Percentiles rank a stretch among this genome's conserved stretches.
phyloP scores from a whole-genome alignment of 2,888 invertebrate species.

The Sialis lutaria region DNA sequence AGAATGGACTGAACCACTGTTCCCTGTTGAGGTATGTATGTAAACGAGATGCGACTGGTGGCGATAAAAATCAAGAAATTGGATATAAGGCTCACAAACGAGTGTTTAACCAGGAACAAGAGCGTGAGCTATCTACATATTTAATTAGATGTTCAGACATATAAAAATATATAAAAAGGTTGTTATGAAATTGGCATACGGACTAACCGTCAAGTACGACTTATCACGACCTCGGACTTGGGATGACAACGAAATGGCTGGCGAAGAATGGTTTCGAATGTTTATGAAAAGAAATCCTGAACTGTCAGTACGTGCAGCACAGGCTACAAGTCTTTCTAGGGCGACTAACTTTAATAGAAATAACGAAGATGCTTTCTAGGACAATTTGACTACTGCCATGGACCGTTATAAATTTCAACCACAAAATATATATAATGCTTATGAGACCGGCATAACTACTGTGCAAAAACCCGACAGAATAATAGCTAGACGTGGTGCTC shows the following conservation, averaged over 20 bases:
- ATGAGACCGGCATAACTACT: conserved; percentile 12
- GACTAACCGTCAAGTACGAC: conserved; percentile 5
- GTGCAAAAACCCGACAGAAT: conserved; percentile 9
- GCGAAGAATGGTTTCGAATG: conserved; percentile 6
- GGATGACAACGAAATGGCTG: conserved; percentile 2
- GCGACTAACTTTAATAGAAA: not conserved
- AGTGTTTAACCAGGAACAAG: too few relatives aligned
- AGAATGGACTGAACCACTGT: too few relatives aligned
- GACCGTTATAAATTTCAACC: conserved; percentile 6
- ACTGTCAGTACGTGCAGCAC: conserved; percentile 9
- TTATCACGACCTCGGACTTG: not conserved
- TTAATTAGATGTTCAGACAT: too few relatives aligned
- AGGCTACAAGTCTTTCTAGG: conserved; percentile 7
- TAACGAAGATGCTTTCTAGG: not conserved
- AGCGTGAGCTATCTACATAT: too few relatives aligned
- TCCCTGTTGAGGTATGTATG: too few relatives aligned
- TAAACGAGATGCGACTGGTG: too few relatives aligned
- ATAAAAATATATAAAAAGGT: too few relatives aligned
- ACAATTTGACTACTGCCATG: conserved; percentile 2
- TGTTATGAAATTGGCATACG: conserved; percentile 7
- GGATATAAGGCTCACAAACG: too few relatives aligned
- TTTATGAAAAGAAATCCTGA: conserved; percentile 8
- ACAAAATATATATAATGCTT: conserved; percentile 10
- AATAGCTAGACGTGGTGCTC: not conserved
- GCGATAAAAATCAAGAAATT: too few relatives aligned